phyloP scores from a whole-genome alignment of 2,113 vertebrate species.

The Dipodomys stephensi region DNA sequence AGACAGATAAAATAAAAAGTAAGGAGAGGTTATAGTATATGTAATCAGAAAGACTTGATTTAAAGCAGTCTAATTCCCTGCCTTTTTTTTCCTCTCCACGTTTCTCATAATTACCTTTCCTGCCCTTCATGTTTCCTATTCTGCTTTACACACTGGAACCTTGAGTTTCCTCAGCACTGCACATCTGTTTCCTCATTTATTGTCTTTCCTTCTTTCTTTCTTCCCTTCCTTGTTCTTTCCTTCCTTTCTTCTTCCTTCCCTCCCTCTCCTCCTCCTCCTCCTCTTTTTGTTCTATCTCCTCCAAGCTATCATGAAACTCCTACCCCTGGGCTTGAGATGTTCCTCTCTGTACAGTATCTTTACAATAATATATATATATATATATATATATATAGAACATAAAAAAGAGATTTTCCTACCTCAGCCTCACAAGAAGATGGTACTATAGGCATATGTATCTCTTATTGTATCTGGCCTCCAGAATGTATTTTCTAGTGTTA shows the following conservation, averaged over 20 bases:
- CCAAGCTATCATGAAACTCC: neutral
- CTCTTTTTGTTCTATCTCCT: neutral
- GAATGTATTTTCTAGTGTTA: conserved; percentile 12
- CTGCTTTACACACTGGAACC: neutral
- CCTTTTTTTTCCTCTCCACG: conserved; percentile 17
- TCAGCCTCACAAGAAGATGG: neutral
- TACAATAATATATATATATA: no score
- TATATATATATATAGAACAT: no score
- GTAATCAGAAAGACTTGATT: conserved; percentile 10
- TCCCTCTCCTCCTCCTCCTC: neutral
- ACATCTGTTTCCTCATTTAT: neutral
- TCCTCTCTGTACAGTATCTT: no score
- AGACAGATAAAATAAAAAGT: conserved; percentile 17
- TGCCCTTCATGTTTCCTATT: neutral
- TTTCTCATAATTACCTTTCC: conserved; percentile 41
- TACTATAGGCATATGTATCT: no score
- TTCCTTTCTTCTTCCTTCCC: no score
- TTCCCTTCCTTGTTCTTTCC: neutral
- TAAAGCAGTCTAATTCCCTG: conserved; percentile 17
- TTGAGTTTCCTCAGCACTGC: neutral
- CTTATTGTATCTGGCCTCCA: neutral
- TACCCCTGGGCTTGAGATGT: neutral
- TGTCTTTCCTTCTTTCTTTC: neutral
- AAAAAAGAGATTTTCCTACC: neutral
- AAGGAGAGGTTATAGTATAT: neutral